Conservation (phyloP, 2,797 vertebrate species). For the Labeo calbasu region DNA sequence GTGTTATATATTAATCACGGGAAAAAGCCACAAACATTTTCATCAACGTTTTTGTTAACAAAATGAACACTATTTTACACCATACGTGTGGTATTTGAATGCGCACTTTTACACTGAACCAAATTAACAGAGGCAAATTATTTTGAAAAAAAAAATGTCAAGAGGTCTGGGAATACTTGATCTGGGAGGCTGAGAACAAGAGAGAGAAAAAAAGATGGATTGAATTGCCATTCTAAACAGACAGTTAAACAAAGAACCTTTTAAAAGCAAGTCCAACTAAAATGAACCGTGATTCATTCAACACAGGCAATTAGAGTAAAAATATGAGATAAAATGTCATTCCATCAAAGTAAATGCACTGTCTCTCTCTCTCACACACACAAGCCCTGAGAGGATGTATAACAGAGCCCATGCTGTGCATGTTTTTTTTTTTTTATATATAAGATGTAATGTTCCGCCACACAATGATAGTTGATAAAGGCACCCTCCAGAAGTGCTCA, state of each 20-base stretch:
- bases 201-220: conserved; percentile 1
- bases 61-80: background rate
- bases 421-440: conserved; percentile 27
- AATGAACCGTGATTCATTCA: conserved; percentile 44
- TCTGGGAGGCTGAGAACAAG: background rate
- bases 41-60: too few species aligned
- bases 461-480: conserved; percentile 25
- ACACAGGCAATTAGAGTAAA: conserved; percentile 42
- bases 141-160: background rate
- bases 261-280: conserved; percentile 35
- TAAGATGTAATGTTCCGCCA: conserved; percentile 28
- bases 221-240: conserved; percentile 18
- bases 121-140: conserved; percentile 2
- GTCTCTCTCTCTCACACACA: background rate
- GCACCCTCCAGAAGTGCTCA: conserved; percentile 18
- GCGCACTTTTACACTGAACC: background rate
- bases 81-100: background rate
- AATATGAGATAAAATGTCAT: conserved; percentile 44
- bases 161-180: background rate
- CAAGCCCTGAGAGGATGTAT: background rate
- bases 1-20: too few species aligned
- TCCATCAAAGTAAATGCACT: conserved; percentile 18
- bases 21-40: too few species aligned
- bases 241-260: conserved; percentile 33
- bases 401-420: background rate